phyloP scores from a whole-genome alignment of 1,140 invertebrate species.

The Ceratina australensis region DNA sequence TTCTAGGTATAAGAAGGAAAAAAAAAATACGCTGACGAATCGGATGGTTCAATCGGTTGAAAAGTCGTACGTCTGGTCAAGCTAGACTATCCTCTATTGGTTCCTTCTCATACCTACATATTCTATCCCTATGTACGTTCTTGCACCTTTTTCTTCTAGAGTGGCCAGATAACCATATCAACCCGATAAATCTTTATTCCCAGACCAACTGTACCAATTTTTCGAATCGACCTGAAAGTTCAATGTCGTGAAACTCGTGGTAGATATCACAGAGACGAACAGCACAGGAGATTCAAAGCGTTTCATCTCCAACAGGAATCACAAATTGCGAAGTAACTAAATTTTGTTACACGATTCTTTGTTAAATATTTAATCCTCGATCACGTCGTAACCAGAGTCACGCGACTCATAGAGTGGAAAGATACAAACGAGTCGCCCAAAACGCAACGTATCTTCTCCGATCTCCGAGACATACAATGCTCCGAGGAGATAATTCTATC shows the following conservation, averaged over 20 bases:
- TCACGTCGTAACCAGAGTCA: too few relatives aligned
- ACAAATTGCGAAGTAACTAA: too few relatives aligned
- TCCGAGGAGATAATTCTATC: slow-evolving; percentile 41
- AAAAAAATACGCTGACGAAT: slow-evolving; percentile 7
- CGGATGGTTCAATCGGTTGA: slow-evolving; percentile 1
- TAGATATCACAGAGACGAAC: neutral
- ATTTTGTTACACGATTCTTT: too few relatives aligned
- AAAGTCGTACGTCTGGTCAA: neutral
- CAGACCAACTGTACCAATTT: slow-evolving; percentile 13
- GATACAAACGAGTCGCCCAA: too few relatives aligned
- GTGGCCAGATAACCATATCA: slow-evolving; percentile 7
- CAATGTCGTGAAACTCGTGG: neutral
- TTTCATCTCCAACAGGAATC: too few relatives aligned
- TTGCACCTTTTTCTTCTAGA: neutral
- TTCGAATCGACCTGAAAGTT: neutral
- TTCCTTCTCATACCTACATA: slow-evolving; percentile 1
- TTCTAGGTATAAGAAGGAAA: neutral
- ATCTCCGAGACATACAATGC: neutral
- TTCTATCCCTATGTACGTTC: slow-evolving; percentile 6
- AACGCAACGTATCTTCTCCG: too few relatives aligned
- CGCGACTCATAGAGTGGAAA: too few relatives aligned
- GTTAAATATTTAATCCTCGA: too few relatives aligned
- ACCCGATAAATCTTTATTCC: slow-evolving; percentile 19
- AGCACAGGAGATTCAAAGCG: too few relatives aligned
- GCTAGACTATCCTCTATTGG: neutral